phyloP scores from a whole-genome alignment of 35 echinoderm and acorn worm genomes.

The Apostichopus californicus region DNA sequence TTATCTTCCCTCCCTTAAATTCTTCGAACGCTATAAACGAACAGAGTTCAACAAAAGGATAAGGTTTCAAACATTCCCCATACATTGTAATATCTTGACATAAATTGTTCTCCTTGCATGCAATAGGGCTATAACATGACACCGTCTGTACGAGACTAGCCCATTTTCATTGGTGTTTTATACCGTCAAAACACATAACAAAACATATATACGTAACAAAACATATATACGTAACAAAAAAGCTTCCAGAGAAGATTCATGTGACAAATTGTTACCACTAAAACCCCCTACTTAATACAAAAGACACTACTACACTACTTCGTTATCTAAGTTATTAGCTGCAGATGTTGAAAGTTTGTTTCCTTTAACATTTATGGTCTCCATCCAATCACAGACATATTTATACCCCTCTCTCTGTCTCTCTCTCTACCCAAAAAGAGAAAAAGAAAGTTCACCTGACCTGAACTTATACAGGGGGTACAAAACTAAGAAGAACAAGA shows the following conservation, averaged over 20 bases:
- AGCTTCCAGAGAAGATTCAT: not conserved
- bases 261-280: constrained; percentile 1
- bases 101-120: not conserved
- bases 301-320: not conserved
- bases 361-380: constrained; percentile 27
- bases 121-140: not conserved
- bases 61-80: not conserved
- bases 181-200: not conserved
- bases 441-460: constrained; percentile 33
- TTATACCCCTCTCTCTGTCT: constrained; percentile 16
- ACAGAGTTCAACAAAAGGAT: too few species aligned
- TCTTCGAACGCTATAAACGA: too few species aligned
- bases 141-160: not conserved
- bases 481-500: not conserved
- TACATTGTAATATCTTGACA: not conserved
- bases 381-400: constrained; percentile 21
- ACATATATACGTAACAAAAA: too few species aligned
- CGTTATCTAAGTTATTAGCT: constrained; percentile 43
- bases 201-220: too few species aligned
- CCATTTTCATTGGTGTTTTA: not conserved
- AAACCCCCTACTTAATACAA: not conserved
- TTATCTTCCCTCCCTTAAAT: too few species aligned
- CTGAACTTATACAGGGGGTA: not conserved
- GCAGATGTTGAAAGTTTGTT: constrained; percentile 45
- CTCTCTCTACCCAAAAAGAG: not conserved